Conservation (phyloP, 2,797 vertebrate genomes). For the Glyptemys insculpta region DNA sequence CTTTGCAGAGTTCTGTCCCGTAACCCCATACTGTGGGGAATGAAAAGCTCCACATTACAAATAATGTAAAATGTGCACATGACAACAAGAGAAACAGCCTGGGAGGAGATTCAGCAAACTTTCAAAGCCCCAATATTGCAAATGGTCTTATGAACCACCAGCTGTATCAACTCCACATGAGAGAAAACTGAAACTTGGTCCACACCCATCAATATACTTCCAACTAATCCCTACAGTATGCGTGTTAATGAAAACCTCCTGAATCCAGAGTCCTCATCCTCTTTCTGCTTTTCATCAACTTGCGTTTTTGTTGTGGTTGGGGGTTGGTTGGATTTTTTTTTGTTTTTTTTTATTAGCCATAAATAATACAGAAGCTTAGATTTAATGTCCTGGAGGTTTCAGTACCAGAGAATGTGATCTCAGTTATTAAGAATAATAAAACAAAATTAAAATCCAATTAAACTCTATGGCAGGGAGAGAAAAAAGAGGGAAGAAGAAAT, state of each 20-base stretch:
- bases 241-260: neutral
- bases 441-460: slow-evolving; percentile 3
- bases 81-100: neutral
- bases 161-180: neutral
- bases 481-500: neutral
- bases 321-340: neutral
- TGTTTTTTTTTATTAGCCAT: neutral
- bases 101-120: neutral
- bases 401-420: neutral
- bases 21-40: fast-evolving
- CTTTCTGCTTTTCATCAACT: neutral
- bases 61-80: neutral
- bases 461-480: slow-evolving; percentile 1
- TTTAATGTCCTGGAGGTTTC: neutral
- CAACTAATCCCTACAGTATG: neutral
- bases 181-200: neutral
- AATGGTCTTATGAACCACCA: neutral
- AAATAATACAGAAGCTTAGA: neutral
- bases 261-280: neutral
- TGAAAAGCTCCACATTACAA: neutral
- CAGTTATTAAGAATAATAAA: neutral
- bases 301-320: neutral
- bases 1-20: fast-evolving
- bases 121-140: neutral
- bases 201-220: neutral